Evolutionary conservation across 2,113 vertebrate genomes (phyloP).

Genomic region (Arothron firmamentum): DNA sequence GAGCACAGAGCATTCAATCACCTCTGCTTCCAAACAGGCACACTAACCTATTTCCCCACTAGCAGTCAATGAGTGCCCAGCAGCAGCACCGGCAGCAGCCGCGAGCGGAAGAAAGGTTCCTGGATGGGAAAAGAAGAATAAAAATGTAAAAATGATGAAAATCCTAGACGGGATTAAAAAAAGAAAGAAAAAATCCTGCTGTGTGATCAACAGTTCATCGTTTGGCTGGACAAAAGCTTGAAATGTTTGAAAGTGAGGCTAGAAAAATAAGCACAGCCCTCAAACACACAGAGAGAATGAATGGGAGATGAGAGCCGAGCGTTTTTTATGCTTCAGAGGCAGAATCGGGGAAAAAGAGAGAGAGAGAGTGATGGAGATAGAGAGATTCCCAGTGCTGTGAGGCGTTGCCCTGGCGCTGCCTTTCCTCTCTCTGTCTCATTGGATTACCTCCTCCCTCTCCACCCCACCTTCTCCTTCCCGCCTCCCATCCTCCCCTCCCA

Average conservation of each 20-base stretch:
- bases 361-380: conserved; percentile 45
- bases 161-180: conserved; percentile 2
- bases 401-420: conserved; percentile 68
- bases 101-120: conserved; percentile 63
- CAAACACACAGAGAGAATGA: conserved; percentile 37
- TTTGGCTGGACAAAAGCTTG: not conserved
- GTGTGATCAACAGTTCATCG: conserved; percentile 30
- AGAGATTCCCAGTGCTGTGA: conserved; percentile 65
- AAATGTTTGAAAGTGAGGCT: conserved; percentile 3
- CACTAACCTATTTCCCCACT: conserved; percentile 70
- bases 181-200: conserved; percentile 19
- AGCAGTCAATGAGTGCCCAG: conserved; percentile 43
- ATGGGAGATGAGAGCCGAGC: conserved; percentile 50
- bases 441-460: conserved; percentile 65
- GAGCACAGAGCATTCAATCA: conserved; percentile 32
- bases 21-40: conserved; percentile 56
- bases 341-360: conserved; percentile 24
- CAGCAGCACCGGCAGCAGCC: conserved; percentile 43
- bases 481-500: conserved; percentile 61
- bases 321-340: conserved; percentile 56
- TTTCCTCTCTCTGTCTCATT: conserved; percentile 70
- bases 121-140: not conserved
- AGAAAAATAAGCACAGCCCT: conserved; percentile 8
- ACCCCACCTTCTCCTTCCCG: conserved; percentile 13
- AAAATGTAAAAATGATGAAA: conserved; percentile 7